A percentile compares a stretch with the other conserved stretches of the same genome.
phyloP scores from a whole-genome alignment of 2,888 invertebrate species.

The Pharmacophagus antenor region DNA sequence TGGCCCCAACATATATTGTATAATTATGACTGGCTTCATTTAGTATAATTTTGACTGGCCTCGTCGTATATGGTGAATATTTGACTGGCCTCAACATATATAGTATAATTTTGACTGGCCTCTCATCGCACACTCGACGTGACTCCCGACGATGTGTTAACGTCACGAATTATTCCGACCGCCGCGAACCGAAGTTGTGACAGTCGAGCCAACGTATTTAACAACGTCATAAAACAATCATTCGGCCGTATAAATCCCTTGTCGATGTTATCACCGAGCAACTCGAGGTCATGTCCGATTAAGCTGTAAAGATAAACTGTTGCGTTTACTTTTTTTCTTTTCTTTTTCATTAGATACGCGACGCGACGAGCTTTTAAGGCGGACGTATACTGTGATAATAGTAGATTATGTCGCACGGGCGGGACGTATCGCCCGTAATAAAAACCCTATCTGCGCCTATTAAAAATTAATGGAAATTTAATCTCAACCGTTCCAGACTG shows the following conservation, averaged over 20 bases:
- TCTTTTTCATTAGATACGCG: conserved; percentile 38
- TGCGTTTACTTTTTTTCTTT: conserved; percentile 36
- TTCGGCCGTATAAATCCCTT: conserved; percentile 47
- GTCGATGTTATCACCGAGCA: conserved; percentile 51
- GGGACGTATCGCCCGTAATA: conserved; percentile 18
- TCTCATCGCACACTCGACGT: neutral
- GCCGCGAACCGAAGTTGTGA: neutral
- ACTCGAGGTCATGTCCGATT: conserved; percentile 48
- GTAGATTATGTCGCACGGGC: conserved; percentile 22
- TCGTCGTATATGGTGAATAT: too few species aligned
- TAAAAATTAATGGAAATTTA: conserved; percentile 28
- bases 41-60: too few species aligned
- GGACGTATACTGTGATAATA: conserved; percentile 30
- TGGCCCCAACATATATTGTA: too few species aligned
- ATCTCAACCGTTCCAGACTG: conserved; percentile 8
- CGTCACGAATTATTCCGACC: neutral
- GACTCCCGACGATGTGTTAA: neutral
- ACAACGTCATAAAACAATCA: conserved; percentile 59
- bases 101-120: too few species aligned
- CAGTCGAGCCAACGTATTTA: conserved; percentile 45
- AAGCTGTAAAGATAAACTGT: conserved; percentile 47
- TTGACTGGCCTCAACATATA: too few species aligned
- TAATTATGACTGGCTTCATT: too few species aligned
- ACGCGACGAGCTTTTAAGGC: conserved; percentile 34
- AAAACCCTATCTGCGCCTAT: conserved; percentile 25